Percentiles rank a stretch among this genome's conserved stretches.
Conservation (phyloP, 2,797 vertebrate species). For the Bradypus variegatus region DNA sequence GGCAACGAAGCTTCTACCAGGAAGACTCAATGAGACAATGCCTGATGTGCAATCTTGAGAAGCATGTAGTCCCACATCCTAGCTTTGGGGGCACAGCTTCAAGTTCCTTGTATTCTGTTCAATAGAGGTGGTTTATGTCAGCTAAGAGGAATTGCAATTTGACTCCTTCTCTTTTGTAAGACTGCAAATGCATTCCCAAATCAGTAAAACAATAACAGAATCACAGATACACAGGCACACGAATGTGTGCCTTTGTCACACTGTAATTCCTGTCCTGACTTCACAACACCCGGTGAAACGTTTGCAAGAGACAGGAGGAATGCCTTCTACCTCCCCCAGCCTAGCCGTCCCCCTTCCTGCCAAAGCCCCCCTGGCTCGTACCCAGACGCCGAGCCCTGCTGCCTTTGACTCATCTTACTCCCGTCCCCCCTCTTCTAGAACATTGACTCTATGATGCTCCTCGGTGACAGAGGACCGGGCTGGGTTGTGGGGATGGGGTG, state of each 20-base stretch:
- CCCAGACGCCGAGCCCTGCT: not conserved
- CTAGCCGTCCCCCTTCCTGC: not conserved
- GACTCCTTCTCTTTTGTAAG: constrained; percentile 12
- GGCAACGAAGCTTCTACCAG: not conserved
- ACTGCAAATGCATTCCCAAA: not conserved
- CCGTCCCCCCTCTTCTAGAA: not conserved
- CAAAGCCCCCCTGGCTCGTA: not conserved
- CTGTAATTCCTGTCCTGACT: not conserved
- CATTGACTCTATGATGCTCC: not conserved
- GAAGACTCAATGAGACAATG: not conserved
- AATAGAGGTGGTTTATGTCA: not conserved
- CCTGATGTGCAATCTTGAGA: not conserved
- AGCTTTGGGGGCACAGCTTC: not conserved
- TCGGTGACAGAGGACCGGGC: not conserved
- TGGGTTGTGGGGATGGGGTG: rapidly evolving
- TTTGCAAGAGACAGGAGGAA: not conserved
- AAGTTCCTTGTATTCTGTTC: not conserved
- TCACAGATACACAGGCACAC: not conserved
- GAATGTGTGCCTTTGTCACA: not conserved
- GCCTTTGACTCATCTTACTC: not conserved
- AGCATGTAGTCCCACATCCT: not conserved
- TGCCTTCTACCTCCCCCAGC: not conserved
- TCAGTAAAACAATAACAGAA: not conserved
- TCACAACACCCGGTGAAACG: not conserved
- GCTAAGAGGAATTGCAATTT: not conserved